Percentiles rank a stretch among this genome's conserved stretches.
Evolutionary conservation across 2,113 vertebrate genomes (phyloP).

Genomic region (Ceyx cyanopectus): DNA sequence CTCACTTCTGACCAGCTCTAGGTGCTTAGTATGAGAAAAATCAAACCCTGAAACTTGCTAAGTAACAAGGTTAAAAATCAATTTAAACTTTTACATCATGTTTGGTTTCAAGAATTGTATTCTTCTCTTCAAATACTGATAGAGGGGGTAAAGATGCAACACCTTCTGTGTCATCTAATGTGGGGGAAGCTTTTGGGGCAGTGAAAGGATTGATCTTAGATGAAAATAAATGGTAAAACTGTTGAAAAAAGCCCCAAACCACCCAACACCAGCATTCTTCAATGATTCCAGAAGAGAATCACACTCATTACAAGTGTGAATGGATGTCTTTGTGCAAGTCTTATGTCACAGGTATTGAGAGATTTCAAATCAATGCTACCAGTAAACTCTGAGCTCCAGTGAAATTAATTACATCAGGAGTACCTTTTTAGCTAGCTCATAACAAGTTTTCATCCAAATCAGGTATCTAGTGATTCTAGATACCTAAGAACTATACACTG

Average conservation of each 20-base stretch:
- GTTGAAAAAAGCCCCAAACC: neutral
- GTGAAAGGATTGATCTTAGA: neutral
- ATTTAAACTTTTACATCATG: neutral
- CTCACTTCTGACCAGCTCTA: neutral
- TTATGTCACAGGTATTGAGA: neutral
- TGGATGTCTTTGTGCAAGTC: neutral
- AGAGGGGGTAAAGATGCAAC: neutral
- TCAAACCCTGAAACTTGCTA: neutral
- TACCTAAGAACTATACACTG: neutral
- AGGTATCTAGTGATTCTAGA: neutral
- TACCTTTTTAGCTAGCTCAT: neutral
- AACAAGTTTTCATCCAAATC: neutral
- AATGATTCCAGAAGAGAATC: neutral
- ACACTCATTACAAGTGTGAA: neutral
- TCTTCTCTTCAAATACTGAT: neutral
- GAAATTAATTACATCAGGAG: neutral
- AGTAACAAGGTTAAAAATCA: neutral
- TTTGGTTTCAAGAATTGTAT: neutral
- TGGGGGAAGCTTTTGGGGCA: neutral
- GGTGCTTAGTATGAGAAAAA: neutral
- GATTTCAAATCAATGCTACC: neutral
- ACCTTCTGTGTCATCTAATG: neutral
- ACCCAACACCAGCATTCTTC: neutral
- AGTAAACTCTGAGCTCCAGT: neutral
- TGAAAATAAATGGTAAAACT: neutral